These are phyloP conservation scores for Cygnus olor DNA, from an alignment of 2,797 vertebrate species.

Conservation along the genomic window DNA sequence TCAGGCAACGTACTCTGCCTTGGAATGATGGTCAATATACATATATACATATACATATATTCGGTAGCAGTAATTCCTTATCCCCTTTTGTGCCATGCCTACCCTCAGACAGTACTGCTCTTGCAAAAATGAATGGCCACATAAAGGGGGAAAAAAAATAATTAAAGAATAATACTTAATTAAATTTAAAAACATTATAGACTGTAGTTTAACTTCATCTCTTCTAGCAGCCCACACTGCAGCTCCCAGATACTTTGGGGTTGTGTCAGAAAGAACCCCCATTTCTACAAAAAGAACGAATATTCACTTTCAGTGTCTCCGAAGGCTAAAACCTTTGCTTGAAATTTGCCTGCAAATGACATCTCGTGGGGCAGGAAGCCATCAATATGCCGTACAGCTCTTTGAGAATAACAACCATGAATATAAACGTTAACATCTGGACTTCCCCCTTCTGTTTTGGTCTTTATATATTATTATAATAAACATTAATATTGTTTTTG, in stretches of 20 bases:
- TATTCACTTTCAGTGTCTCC: not conserved
- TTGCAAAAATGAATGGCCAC: not conserved
- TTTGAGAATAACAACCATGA: slow-evolving; percentile 27
- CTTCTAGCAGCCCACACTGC: not conserved
- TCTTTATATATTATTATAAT: slow-evolving; percentile 34
- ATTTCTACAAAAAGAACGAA: not conserved
- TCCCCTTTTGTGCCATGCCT: not conserved
- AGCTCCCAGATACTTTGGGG: not conserved
- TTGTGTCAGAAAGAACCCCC: not conserved
- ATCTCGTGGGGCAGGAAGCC: slow-evolving; percentile 30
- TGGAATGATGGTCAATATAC: not conserved
- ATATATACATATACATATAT: not conserved
- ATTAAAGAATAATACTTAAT: not conserved
- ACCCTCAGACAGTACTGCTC: not conserved
- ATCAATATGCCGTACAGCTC: not conserved
- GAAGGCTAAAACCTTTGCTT: not conserved
- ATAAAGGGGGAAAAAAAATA: not conserved
- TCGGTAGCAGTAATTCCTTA: not conserved
- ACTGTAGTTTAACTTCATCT: not conserved
- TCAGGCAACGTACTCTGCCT: not conserved
- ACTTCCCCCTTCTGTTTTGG: slow-evolving; percentile 12
- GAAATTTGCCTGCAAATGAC: not conserved
- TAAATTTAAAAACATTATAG: not conserved
- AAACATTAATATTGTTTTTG: slow-evolving; percentile 45
- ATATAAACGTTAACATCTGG: slow-evolving; percentile 57